Evolutionary conservation across 2,888 invertebrate species (phyloP).

Genomic region (Bellardia bayeri): DNA sequence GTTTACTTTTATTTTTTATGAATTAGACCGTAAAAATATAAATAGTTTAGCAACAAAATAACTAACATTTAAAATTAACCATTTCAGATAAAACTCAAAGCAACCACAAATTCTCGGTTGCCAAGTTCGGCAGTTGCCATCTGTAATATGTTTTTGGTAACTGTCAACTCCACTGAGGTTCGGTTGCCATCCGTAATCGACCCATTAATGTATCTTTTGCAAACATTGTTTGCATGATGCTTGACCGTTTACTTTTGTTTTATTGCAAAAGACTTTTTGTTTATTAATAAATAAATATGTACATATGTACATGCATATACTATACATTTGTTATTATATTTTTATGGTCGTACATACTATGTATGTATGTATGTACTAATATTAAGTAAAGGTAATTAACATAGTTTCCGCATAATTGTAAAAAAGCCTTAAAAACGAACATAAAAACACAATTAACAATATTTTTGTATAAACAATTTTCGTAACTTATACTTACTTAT

Average conservation of each 20-base stretch:
- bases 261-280: conserved; percentile 16
- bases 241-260: not conserved
- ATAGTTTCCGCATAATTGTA: conserved; percentile 32
- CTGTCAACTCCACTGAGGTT: too few species aligned
- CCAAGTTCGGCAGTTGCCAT: too few species aligned
- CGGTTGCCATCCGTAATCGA: too few species aligned
- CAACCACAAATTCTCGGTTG: too few species aligned
- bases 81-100: too few species aligned
- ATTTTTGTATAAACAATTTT: conserved; percentile 15
- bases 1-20: too few species aligned
- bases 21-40: too few species aligned
- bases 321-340: not conserved
- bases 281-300: not conserved
- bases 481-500: not conserved
- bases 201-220: not conserved
- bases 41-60: too few species aligned
- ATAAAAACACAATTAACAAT: not conserved
- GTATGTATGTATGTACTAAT: not conserved
- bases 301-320: not conserved
- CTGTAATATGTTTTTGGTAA: too few species aligned
- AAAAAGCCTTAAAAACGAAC: conserved; percentile 3
- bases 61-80: too few species aligned
- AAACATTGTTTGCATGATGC: not conserved
- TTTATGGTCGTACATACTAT: too few species aligned
- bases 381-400: conserved; percentile 24